These are phyloP conservation scores for Augochlorella aurata DNA, from an alignment of 2,888 invertebrate species.

Conservation along the genomic window DNA sequence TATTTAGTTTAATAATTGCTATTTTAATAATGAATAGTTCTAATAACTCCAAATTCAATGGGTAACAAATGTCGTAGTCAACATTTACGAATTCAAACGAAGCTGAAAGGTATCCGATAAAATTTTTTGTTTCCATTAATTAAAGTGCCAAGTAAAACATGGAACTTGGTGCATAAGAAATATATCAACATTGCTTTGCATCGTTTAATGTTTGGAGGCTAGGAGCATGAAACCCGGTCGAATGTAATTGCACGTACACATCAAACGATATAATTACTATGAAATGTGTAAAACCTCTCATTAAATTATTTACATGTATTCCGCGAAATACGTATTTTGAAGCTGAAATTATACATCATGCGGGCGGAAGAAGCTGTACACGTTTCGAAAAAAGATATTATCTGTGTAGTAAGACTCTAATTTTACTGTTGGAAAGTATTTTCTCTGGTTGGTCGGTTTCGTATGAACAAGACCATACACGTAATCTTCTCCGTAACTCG, in stretches of 20 bases:
- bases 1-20: too few species aligned
- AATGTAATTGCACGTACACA: background rate
- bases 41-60: background rate
- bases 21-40: too few species aligned
- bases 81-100: background rate
- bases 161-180: background rate
- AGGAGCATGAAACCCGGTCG: background rate
- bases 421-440: conserved; percentile 19
- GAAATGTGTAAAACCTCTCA: background rate
- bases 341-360: background rate
- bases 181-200: background rate
- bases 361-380: background rate
- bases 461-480: background rate
- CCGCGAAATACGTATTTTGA: background rate
- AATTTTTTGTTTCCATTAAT: background rate
- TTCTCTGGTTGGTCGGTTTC: background rate
- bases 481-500: conserved; percentile 18
- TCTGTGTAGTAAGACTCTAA: background rate
- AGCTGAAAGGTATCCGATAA: background rate
- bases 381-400: background rate
- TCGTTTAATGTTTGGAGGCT: background rate
- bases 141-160: background rate
- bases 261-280: background rate
- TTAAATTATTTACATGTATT: background rate
- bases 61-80: background rate